Evolutionary conservation across 2,797 vertebrate species (phyloP), one percentile per base, ranked within the genome.

Genomic region (Benthosema pterotum): DNA sequence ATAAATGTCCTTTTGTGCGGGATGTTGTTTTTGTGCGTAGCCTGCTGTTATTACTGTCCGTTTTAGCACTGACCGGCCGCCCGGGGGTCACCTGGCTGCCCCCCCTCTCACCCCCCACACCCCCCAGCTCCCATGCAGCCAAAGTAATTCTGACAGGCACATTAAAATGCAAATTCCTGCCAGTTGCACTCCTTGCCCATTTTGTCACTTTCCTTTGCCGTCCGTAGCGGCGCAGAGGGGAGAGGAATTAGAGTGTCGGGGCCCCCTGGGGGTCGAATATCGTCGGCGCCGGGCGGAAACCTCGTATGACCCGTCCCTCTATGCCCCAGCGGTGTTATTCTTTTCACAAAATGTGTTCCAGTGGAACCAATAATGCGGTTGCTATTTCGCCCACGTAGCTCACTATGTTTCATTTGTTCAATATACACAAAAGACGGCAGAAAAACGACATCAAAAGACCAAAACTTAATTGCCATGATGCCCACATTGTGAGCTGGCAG

Each of bases 141-240:
- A 92, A 91, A 93, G 74, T 78, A 91, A 91, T 90, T 93, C 84
- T 83, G 91, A 93, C 92, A 90, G 86, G 88, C 93, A 89, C 90
- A 94, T 95, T 95, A 95, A 96, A 97, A 94, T 96, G 94, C 94
- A 93, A 95, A 96, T 96, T 95, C 88, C 88, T 87, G 89, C 89
- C 92, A 71, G 79, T 80, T 80, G 72, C 77, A 85, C 92, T 94
- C 88, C 75, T 83, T 84, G 88, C 85, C 82, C 85, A 90, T 92
- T 38, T 91, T 91, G 91, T 95, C 92, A 93, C 89, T 95, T 95
- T 93, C 92, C 94, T 93, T 93, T 84, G 88, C 80, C 73, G 32
- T 86, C 87, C 82, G 84, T 80, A 87, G 83, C 87, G 83, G 86
- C 81, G 83, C 82, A 92, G 85, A 84, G 87, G 84, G 91, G 91